Evolutionary conservation across 2,113 vertebrate species (phyloP), one percentile per base, ranked within the genome.

Genomic region (Chascanopsetta lugubris): DNA sequence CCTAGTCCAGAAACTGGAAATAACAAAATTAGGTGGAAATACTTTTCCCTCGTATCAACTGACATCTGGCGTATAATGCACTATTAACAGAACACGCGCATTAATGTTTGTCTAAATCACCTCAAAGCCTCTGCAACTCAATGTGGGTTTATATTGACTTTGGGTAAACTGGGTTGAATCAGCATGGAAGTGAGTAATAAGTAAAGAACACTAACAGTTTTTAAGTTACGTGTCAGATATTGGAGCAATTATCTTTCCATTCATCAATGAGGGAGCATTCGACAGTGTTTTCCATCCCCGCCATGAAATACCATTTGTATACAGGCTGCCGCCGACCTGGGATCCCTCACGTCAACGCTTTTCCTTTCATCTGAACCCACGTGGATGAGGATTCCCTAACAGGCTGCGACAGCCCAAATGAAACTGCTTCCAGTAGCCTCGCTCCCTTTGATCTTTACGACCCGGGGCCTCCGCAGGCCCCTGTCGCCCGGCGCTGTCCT

Each of bases 401-500:
- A 50, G 20, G 63, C 66, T 53, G n/a, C 49, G 67, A 88, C 83
- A 75, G 64, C 67, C 47, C 38, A 69, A 82, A 81, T 87, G 77
- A 86, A 87, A 60, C 69, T 53, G 56, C 60, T 43, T 85, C 68
- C 61, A 54, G 30, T 2, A 43, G 62, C 53, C 69, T 54, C 0
- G 11, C 20, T 29, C 50, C 54, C 80, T 86, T 88, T 91, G 84
- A 90, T 91, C 88, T 81, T 65, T 40, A 47, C 36, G 22, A 64
- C 66, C 77, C 13, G 43, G 68, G 65, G 70, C 65, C 75, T 68
- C 77, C 56, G 47, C 69, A 57, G 61, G 66, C 76, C 17, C 68
- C 69, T 42, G 15, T 55, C 56, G 13, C n/a, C 71, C 25, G 49
- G n/a, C 78, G 62, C 78, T 38, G 72, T 48, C 85, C 84, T 89